These are phyloP conservation scores for Tenthredo mesomela DNA, from an alignment of 2,888 invertebrate genomes.

Conservation along the genomic window DNA sequence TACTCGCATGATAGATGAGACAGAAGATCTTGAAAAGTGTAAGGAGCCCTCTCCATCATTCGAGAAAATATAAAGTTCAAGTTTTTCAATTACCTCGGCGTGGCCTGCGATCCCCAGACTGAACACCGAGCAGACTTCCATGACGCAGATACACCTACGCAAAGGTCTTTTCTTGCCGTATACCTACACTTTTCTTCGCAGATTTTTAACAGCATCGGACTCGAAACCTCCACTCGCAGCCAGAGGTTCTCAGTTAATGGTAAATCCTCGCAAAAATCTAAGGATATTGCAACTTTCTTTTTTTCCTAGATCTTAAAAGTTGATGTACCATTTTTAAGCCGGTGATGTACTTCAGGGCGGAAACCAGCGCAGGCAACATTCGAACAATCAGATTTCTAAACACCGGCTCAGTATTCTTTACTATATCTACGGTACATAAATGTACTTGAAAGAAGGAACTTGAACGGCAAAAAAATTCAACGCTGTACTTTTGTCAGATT, in stretches of 20 bases:
- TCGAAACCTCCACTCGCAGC: background rate
- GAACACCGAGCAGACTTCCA: background rate
- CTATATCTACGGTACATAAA: no score
- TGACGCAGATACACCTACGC: constrained; percentile 29
- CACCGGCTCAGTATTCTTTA: background rate
- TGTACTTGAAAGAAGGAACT: background rate
- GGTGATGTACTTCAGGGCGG: background rate
- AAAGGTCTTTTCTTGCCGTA: constrained; percentile 17
- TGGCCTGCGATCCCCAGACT: background rate
- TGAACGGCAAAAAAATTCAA: background rate
- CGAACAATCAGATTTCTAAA: constrained; percentile 9
- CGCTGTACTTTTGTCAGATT: constrained; percentile 4
- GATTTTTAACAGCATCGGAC: constrained; percentile 18
- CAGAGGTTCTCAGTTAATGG: background rate
- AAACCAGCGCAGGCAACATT: background rate
- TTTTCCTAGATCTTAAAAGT: background rate
- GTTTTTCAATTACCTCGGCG: background rate
- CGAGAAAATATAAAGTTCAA: background rate
- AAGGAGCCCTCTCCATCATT: background rate
- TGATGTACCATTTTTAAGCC: background rate
- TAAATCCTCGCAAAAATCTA: background rate
- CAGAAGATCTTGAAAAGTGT: background rate
- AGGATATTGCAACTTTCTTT: background rate
- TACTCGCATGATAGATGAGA: background rate
- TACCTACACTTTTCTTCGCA: background rate